Conservation (phyloP, 37 sponge, comb jelly and placozoan species). For the Aplysina aerophoba region DNA sequence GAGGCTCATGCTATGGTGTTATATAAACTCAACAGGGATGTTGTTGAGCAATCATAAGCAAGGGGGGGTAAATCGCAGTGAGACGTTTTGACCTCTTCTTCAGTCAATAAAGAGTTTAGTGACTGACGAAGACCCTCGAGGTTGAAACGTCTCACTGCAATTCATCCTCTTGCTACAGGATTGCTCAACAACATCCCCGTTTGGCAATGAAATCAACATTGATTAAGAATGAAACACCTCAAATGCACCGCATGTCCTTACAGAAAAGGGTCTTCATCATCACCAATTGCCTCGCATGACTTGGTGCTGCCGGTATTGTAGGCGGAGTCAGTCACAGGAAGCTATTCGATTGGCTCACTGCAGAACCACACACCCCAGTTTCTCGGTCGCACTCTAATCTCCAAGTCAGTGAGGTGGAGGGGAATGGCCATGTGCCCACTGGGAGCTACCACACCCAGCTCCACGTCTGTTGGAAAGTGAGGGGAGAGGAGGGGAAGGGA, state of each 20-base stretch:
- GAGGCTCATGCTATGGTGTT: no score
- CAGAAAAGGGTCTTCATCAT: conserved; percentile 15
- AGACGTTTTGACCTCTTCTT: no score
- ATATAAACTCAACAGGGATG: no score
- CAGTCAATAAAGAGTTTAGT: no score
- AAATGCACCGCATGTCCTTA: background rate
- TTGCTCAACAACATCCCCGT: no score
- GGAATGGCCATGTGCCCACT: conserved; percentile 68
- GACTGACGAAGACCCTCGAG: no score
- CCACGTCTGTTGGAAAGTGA: background rate
- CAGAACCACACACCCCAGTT: conserved; percentile 77
- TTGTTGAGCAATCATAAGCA: no score
- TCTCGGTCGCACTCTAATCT: conserved; percentile 66
- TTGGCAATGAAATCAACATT: no score
- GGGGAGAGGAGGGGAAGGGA: background rate
- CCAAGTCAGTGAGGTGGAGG: conserved; percentile 67
- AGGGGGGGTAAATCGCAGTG: no score
- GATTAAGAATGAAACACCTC: no score
- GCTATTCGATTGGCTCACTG: conserved; percentile 62
- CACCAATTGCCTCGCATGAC: conserved; percentile 54
- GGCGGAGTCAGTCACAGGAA: conserved; percentile 15
- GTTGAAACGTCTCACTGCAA: no score
- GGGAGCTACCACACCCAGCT: conserved; percentile 45
- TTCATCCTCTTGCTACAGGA: no score
- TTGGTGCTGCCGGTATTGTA: conserved; percentile 38